Percentiles rank a stretch among this genome's conserved stretches.
Evolutionary conservation across 2,888 invertebrate species (phyloP).

Genomic region (Drosophila meridionalis): DNA sequence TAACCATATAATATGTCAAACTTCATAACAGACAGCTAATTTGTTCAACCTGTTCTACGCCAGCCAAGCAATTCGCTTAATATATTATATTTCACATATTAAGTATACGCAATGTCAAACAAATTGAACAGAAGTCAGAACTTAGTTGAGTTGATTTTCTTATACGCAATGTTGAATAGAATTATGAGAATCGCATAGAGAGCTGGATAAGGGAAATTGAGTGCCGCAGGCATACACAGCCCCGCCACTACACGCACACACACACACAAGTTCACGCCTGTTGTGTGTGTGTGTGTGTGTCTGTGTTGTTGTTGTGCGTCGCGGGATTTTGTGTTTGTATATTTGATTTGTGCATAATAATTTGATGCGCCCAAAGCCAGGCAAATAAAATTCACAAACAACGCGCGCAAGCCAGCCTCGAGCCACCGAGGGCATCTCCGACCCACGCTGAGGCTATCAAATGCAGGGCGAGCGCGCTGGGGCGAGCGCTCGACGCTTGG

Average conservation of each 20-base stretch:
- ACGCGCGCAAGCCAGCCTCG: slow-evolving; percentile 23
- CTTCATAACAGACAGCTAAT: not conserved
- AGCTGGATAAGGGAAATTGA: slow-evolving; percentile 25
- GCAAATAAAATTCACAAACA: slow-evolving; percentile 65
- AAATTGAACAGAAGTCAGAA: not conserved
- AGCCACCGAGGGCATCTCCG: slow-evolving; percentile 22
- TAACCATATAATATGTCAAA: not conserved
- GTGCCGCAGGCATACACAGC: slow-evolving; percentile 28
- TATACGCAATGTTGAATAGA: slow-evolving; percentile 19
- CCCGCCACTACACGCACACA: slow-evolving; percentile 12
- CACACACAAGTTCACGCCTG: slow-evolving; percentile 18
- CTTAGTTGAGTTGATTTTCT: slow-evolving; percentile 5
- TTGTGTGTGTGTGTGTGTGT: slow-evolving; percentile 9
- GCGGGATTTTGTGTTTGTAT: slow-evolving; percentile 62
- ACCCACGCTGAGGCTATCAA: slow-evolving; percentile 19
- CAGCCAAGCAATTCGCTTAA: not conserved
- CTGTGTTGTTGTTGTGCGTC: slow-evolving; percentile 28
- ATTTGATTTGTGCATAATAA: slow-evolving; percentile 78
- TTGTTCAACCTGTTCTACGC: too few relatives aligned
- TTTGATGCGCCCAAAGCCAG: slow-evolving; percentile 66
- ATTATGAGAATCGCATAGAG: slow-evolving; percentile 18
- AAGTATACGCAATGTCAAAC: slow-evolving; percentile 33
- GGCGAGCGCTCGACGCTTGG: not conserved
- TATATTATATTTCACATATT: slow-evolving; percentile 15
- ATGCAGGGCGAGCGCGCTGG: not conserved